Base-by-base conservation (phyloP, 2,888 invertebrate species). In the Zygogramma bicolorata region DNA sequence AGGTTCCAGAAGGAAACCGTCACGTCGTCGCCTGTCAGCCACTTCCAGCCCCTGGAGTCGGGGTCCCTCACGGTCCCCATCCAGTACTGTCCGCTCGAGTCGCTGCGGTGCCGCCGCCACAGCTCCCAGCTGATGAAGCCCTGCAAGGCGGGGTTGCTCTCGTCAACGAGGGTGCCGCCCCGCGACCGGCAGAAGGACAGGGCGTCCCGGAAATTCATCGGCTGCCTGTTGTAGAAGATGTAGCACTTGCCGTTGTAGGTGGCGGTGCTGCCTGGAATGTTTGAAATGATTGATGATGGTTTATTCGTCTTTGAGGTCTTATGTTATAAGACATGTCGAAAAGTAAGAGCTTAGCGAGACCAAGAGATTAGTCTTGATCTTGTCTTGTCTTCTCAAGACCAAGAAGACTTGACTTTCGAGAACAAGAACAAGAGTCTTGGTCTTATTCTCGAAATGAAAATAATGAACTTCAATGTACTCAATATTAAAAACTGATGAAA, bases 201-300 rank as follows among this genome's bases (percentile, higher is more conserved):
- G 0, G 97, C 93, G 63, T 96, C 95, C 59, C 93, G 89, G 87
- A 97, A 95, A 79, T 90, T 91, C 75, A 93, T 86, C 0, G 95
- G 96, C 83, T 96, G 95, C 10, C 95, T 89, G 84, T 95, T 95
- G 88, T 97, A 96, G 89, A 97, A 97, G 73, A 96, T 95, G 87
- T 97, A 97, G 85, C 97, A 97, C 88, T 97, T 97, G 73, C 97
- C 97, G 82, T 97, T 97, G 88, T 97, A 97, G 0, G 97, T 97
- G 0, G 97, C 96, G 0, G 96, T 93, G 70, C 95, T 95, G 22
- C 97, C 75, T 75, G 38, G 13, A 70, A 70, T 13, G 2, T 22
- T 20, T 46, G 25, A 29, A 38, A n/a, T 13, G 13, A 34, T 7
- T 6, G 8, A 3, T 34, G 34, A 38, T n/a, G n/a, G n/a, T n/a